A percentile compares a stretch with the other conserved stretches of the same genome.
Evolutionary conservation across 2,888 invertebrate genomes (phyloP).

Genomic region (Eristalis arbustorum): DNA sequence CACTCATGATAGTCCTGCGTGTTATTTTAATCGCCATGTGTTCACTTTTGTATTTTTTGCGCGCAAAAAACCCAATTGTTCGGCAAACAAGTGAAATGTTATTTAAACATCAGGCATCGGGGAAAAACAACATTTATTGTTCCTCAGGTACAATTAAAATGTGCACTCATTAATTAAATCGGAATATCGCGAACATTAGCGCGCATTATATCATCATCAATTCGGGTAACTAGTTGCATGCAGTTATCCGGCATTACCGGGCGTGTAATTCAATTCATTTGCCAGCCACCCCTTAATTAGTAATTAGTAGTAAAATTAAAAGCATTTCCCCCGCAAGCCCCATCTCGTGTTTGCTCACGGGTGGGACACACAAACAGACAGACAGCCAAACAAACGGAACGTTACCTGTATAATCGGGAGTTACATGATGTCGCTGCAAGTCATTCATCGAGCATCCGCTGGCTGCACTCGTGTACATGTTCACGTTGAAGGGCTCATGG

Average conservation of each 20-base stretch:
- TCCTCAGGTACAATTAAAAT: conserved; percentile 44
- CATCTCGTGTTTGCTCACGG: not conserved
- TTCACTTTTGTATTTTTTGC: not conserved
- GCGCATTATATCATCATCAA: conserved; percentile 15
- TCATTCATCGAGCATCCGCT: conserved; percentile 80
- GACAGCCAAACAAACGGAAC: not conserved
- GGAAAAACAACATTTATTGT: not conserved
- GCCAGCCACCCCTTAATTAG: conserved; percentile 18
- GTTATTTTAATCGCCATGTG: not conserved
- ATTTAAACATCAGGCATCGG: not conserved
- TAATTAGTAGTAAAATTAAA: conserved; percentile 47
- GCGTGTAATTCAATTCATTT: conserved; percentile 39
- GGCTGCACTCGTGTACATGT: conserved; percentile 80
- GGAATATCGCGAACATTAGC: conserved; percentile 5
- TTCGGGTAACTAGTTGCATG: conserved; percentile 13
- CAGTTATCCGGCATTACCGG: not conserved
- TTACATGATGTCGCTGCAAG: conserved; percentile 81
- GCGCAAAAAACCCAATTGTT: not conserved
- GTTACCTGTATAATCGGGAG: conserved; percentile 83
- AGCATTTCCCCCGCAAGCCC: not conserved
- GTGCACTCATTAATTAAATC: conserved; percentile 50
- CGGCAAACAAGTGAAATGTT: not conserved
- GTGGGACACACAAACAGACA: not conserved
- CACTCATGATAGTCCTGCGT: not conserved
- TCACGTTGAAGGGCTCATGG: conserved; percentile 81